These are phyloP conservation scores for Chrysina gloriosa DNA, from an alignment of 2,888 invertebrate species.

Conservation along the genomic window DNA sequence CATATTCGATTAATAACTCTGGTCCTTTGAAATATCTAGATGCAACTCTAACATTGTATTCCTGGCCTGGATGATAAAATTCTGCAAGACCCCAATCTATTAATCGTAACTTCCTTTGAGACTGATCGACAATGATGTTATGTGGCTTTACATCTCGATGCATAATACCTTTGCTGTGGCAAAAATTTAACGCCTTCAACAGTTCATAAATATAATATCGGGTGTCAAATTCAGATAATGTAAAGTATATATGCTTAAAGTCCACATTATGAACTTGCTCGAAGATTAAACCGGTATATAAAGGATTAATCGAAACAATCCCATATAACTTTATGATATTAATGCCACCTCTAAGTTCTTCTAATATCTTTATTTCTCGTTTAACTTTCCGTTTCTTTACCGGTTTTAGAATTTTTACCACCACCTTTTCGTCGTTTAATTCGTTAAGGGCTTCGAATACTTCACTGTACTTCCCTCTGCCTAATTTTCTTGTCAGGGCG, in stretches of 20 bases:
- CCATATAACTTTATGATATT: slow-evolving; percentile 60
- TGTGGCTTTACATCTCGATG: slow-evolving; percentile 64
- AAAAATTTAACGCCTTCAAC: slow-evolving; percentile 63
- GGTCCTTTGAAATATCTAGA: slow-evolving; percentile 64
- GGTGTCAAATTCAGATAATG: slow-evolving; percentile 60
- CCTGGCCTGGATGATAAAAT: slow-evolving; percentile 62
- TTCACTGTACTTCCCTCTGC: slow-evolving; percentile 64
- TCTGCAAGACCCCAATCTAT: slow-evolving; percentile 65
- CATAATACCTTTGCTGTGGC: slow-evolving; percentile 64
- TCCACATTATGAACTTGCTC: slow-evolving; percentile 60
- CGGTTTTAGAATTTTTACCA: slow-evolving; percentile 63
- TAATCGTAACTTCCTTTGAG: slow-evolving; percentile 57
- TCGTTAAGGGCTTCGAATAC: slow-evolving; percentile 61
- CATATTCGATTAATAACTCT: slow-evolving; percentile 62
- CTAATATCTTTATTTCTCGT: slow-evolving; percentile 63
- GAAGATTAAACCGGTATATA: slow-evolving; percentile 60
- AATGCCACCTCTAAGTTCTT: slow-evolving; percentile 59
- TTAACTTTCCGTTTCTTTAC: slow-evolving; percentile 62
- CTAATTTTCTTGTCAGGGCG: slow-evolving; percentile 59
- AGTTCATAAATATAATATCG: slow-evolving; percentile 65
- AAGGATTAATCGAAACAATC: slow-evolving; percentile 48
- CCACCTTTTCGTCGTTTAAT: slow-evolving; percentile 57
- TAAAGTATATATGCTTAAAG: slow-evolving; percentile 62
- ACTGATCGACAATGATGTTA: slow-evolving; percentile 62
- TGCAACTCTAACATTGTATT: slow-evolving; percentile 63